Conservation (phyloP, 2,113 vertebrate genomes). For the Gadus macrocephalus region DNA sequence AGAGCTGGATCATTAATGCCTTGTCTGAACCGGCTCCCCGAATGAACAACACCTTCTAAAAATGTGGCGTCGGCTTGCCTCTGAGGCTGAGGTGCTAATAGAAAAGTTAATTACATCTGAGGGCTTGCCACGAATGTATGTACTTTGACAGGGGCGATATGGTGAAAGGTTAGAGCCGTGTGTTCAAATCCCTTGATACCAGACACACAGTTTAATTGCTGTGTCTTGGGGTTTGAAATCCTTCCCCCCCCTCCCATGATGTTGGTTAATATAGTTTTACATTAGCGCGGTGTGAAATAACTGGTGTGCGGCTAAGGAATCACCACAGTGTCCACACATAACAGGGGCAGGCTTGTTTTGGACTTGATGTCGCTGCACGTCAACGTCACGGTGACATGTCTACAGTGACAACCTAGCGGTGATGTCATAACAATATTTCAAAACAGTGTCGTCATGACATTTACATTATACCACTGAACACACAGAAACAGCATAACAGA, state of each 20-base stretch:
- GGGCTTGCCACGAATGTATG: constrained; percentile 67
- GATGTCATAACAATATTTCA: no score
- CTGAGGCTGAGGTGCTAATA: constrained; percentile 66
- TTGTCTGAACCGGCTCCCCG: constrained; percentile 45
- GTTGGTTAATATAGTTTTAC: constrained; percentile 45
- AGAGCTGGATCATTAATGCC: constrained; percentile 56
- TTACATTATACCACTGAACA: no score
- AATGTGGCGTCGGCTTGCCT: constrained; percentile 54
- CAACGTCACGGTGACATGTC: no score
- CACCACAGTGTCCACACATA: no score
- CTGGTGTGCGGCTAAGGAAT: no score
- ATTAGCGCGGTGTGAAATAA: constrained; percentile 15
- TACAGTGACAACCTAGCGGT: no score
- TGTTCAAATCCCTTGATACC: constrained; percentile 58
- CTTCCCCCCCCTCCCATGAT: constrained; percentile 47
- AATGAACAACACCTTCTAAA: constrained; percentile 56
- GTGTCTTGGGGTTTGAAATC: constrained; percentile 50
- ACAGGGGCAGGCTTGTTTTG: no score
- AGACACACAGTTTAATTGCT: constrained; percentile 64
- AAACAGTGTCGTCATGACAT: no score
- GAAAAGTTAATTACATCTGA: constrained; percentile 72
- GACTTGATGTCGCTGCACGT: no score
- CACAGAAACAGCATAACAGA: no score
- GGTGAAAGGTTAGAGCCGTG: constrained; percentile 63
- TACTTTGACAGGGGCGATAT: constrained; percentile 66